Evolutionary conservation across 2,113 vertebrate species (phyloP).

Genomic region (Electrona antarctica): DNA sequence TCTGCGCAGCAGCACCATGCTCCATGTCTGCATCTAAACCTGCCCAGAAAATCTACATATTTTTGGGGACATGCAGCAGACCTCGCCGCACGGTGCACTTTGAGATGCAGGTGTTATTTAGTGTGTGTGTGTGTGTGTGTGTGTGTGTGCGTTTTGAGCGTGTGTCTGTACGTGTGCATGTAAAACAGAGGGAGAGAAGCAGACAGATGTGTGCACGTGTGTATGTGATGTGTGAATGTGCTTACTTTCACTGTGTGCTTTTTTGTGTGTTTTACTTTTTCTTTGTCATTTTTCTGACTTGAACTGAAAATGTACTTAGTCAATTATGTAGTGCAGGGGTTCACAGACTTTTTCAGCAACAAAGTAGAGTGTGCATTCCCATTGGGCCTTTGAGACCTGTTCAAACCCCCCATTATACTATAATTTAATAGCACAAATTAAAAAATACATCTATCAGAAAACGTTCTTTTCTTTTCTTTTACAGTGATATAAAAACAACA

Average conservation of each 20-base stretch:
- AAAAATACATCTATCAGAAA: too few species aligned
- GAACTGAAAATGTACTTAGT: too few species aligned
- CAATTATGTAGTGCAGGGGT: too few species aligned
- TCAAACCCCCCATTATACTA: too few species aligned
- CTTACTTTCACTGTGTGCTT: not conserved
- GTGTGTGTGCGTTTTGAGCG: too few species aligned
- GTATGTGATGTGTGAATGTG: slow-evolving; percentile 5
- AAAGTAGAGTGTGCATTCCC: too few species aligned
- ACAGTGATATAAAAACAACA: too few species aligned
- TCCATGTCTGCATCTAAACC: slow-evolving; percentile 16
- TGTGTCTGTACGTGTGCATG: slow-evolving; percentile 3
- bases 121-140: slow-evolving; percentile 5
- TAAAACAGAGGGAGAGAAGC: slow-evolving; percentile 15
- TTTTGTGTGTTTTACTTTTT: not conserved
- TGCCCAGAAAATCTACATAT: slow-evolving; percentile 41
- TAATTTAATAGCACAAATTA: too few species aligned
- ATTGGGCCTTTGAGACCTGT: too few species aligned
- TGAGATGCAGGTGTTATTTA: slow-evolving; percentile 32
- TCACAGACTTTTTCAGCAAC: too few species aligned
- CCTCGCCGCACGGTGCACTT: slow-evolving; percentile 1
- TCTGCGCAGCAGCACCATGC: slow-evolving; percentile 43
- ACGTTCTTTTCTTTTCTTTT: too few species aligned
- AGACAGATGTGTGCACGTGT: not conserved
- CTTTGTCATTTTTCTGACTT: not conserved
- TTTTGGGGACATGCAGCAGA: slow-evolving; percentile 34